Conservation (phyloP, 2,888 invertebrate species). For the Sinopyrophorus schimmeli region DNA sequence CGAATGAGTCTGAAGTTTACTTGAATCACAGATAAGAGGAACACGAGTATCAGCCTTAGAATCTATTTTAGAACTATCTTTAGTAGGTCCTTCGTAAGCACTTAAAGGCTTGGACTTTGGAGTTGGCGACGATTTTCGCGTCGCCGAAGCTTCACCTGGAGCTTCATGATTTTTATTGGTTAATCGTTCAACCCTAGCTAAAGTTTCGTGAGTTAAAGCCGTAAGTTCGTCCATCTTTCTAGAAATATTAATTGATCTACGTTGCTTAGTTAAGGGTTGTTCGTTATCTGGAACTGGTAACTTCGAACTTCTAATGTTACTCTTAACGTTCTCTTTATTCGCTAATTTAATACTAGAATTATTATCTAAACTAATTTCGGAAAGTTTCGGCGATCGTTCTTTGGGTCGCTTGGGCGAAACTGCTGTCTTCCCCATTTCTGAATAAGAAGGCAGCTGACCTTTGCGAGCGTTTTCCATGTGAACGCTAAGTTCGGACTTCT, state of each 20-base stretch:
- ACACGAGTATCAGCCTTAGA: slow-evolving; percentile 24
- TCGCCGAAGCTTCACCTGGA: slow-evolving; percentile 34
- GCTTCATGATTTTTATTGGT: slow-evolving; percentile 52
- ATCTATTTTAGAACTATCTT: slow-evolving; percentile 10
- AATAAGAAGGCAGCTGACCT: slow-evolving; percentile 43
- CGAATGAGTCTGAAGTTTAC: slow-evolving; percentile 50
- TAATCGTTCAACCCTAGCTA: slow-evolving; percentile 69
- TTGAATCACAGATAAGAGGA: slow-evolving; percentile 21
- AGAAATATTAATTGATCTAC: slow-evolving; percentile 46
- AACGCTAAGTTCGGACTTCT: slow-evolving; percentile 49
- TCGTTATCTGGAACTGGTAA: slow-evolving; percentile 1
- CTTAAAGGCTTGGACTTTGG: slow-evolving; percentile 14
- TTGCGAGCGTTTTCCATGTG: slow-evolving; percentile 55
- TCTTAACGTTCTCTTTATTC: slow-evolving; percentile 37
- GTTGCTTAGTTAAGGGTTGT: slow-evolving; percentile 8
- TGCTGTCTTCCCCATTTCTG: slow-evolving; percentile 42
- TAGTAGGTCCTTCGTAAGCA: slow-evolving; percentile 18
- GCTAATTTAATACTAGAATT: slow-evolving; percentile 28
- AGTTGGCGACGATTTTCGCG: slow-evolving; percentile 3
- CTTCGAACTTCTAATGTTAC: slow-evolving; percentile 22
- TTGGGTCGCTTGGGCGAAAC: slow-evolving; percentile 23
- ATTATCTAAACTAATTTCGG: slow-evolving; percentile 23
- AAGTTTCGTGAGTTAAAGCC: slow-evolving; percentile 66
- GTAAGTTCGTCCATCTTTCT: slow-evolving; percentile 68
- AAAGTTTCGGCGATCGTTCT: slow-evolving; percentile 16